Percentiles rank a stretch among this genome's conserved stretches.
Conservation (phyloP, 2,113 vertebrate genomes). For the Thryonomys swinderianus region DNA sequence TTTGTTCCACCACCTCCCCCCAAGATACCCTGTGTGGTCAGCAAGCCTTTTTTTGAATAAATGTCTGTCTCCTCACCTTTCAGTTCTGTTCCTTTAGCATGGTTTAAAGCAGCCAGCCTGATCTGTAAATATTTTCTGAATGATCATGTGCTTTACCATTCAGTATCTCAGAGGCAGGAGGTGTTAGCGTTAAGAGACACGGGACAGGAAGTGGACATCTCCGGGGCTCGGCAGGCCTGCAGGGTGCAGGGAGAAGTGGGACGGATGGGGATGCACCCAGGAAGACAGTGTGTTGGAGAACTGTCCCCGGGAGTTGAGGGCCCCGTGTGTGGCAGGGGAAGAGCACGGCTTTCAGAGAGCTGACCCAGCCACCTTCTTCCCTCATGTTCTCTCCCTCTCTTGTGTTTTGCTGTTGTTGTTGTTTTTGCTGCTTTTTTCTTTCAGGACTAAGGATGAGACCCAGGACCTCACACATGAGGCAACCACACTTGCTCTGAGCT, state of each 20-base stretch:
- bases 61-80: not conserved
- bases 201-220: not conserved
- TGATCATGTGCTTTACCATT: not conserved
- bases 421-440: not conserved
- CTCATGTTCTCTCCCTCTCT: not conserved
- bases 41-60: not conserved
- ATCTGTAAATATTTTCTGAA: not conserved
- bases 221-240: not conserved
- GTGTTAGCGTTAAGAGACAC: no score
- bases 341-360: no score
- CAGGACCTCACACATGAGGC: not conserved
- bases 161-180: not conserved
- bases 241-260: not conserved
- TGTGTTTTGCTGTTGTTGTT: no score
- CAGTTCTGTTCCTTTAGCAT: not conserved
- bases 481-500: not conserved
- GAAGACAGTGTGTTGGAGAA: fast-evolving
- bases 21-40: not conserved
- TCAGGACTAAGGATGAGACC: not conserved
- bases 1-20: no score
- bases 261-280: not conserved
- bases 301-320: fast-evolving
- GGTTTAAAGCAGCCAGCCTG: not conserved
- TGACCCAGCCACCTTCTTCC: not conserved
- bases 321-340: fast-evolving